Evolutionary conservation across 2,113 vertebrate genomes (phyloP).

Genomic region (Archilochus colubris): DNA sequence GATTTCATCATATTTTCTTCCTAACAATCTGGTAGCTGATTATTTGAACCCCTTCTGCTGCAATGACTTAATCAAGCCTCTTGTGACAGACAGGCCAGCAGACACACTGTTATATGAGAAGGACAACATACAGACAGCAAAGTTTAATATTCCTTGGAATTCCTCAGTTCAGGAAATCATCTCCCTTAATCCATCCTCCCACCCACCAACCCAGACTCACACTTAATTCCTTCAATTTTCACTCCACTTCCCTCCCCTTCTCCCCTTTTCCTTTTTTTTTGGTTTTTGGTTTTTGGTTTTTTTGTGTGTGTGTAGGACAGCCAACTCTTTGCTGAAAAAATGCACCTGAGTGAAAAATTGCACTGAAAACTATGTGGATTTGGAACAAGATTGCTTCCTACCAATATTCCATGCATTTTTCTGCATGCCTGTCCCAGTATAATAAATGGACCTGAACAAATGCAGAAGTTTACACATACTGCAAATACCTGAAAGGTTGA

Average conservation of each 20-base stretch:
- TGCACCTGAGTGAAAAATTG: background rate
- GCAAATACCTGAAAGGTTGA: background rate
- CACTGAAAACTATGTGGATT: background rate
- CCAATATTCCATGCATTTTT: background rate
- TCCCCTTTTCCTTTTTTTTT: too few relatives aligned
- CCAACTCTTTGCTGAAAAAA: background rate
- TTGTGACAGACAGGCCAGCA: background rate
- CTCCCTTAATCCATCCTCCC: background rate
- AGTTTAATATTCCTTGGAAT: background rate
- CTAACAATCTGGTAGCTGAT: background rate
- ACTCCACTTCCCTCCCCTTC: background rate
- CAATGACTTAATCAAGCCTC: background rate
- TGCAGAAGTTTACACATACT: accelerated
- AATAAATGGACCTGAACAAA: background rate
- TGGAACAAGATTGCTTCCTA: background rate
- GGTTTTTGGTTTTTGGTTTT: too few relatives aligned
- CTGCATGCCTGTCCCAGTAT: background rate
- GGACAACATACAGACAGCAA: background rate
- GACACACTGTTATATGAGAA: background rate
- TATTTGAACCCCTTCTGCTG: background rate
- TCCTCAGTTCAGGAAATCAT: background rate
- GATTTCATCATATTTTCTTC: background rate
- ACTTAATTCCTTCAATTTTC: background rate
- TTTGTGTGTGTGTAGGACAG: background rate
- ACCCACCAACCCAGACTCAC: background rate